These are phyloP conservation scores for Cheumatopsyche charites DNA, from an alignment of 1,140 invertebrate species.

Conservation along the genomic window DNA sequence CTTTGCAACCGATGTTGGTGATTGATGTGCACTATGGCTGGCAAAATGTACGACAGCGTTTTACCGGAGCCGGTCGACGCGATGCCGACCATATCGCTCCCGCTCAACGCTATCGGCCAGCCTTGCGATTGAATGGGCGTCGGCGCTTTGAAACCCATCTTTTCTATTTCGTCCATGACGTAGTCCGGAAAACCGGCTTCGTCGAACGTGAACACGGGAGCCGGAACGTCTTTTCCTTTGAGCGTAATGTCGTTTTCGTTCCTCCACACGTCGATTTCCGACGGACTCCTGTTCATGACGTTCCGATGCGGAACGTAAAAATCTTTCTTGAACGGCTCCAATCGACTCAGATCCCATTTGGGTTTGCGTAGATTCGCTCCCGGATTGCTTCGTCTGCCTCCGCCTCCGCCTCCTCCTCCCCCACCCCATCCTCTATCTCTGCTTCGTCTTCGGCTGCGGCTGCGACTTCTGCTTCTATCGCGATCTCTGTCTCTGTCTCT, in stretches of 20 bases:
- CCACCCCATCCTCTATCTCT: slow-evolving; percentile 49
- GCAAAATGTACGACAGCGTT: slow-evolving; percentile 83
- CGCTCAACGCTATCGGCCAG: slow-evolving; percentile 93
- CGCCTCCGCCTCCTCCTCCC: slow-evolving; percentile 53
- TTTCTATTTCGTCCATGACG: slow-evolving; percentile 77
- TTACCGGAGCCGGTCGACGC: slow-evolving; percentile 96
- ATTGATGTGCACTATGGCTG: slow-evolving; percentile 92
- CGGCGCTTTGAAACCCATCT: slow-evolving; percentile 83
- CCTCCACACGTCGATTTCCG: slow-evolving; percentile 77
- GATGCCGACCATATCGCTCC: slow-evolving; percentile 92
- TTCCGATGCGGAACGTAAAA: slow-evolving; percentile 85
- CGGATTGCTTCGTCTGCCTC: slow-evolving; percentile 62
- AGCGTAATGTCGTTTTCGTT: slow-evolving; percentile 80
- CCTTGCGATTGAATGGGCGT: slow-evolving; percentile 90
- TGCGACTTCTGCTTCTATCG: slow-evolving; percentile 56
- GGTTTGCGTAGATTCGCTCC: slow-evolving; percentile 69
- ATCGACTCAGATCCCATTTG: slow-evolving; percentile 75
- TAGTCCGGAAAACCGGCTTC: slow-evolving; percentile 85
- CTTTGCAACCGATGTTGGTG: slow-evolving; percentile 82
- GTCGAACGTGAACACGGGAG: slow-evolving; percentile 83
- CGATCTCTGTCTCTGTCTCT: slow-evolving; percentile 44
- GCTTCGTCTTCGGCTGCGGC: slow-evolving; percentile 55
- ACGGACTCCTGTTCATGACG: slow-evolving; percentile 71
- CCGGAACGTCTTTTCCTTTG: slow-evolving; percentile 77
- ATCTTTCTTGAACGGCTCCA: slow-evolving; percentile 91